Evolutionary conservation across 1,140 invertebrate genomes (phyloP).

Genomic region (Anoplolepis gracilipes): DNA sequence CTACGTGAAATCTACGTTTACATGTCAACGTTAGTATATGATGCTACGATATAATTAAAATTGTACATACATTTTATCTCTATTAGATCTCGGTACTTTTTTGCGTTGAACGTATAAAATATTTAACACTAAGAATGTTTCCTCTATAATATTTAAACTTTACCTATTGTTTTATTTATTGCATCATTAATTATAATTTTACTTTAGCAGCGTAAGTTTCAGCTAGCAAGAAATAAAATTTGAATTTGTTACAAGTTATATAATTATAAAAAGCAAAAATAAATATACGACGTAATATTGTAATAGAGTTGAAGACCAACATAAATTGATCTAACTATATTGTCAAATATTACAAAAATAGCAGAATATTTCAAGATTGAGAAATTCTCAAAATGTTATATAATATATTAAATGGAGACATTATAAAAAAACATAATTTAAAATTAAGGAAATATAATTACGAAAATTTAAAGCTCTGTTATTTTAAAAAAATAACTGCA

Average conservation of each 20-base stretch:
- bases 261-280: not conserved
- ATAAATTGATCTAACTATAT: too few relatives aligned
- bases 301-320: not conserved
- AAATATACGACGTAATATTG: not conserved
- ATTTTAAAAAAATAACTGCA: not conserved
- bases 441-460: too few relatives aligned
- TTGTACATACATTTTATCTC: not conserved
- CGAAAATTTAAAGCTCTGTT: not conserved
- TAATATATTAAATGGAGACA: not conserved
- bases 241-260: not conserved
- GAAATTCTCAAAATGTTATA: not conserved
- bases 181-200: not conserved
- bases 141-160: not conserved
- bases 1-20: not conserved
- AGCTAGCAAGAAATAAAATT: not conserved
- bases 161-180: not conserved
- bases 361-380: not conserved
- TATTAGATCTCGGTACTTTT: not conserved
- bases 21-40: not conserved
- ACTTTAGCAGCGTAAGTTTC: not conserved
- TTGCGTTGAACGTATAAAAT: not conserved
- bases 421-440: not conserved
- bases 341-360: not conserved
- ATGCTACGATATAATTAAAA: conserved; percentile 33
- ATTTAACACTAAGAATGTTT: conserved; percentile 11